Evolutionary conservation across 2,113 vertebrate species (phyloP).

Genomic region (Podocnemis expansa): DNA sequence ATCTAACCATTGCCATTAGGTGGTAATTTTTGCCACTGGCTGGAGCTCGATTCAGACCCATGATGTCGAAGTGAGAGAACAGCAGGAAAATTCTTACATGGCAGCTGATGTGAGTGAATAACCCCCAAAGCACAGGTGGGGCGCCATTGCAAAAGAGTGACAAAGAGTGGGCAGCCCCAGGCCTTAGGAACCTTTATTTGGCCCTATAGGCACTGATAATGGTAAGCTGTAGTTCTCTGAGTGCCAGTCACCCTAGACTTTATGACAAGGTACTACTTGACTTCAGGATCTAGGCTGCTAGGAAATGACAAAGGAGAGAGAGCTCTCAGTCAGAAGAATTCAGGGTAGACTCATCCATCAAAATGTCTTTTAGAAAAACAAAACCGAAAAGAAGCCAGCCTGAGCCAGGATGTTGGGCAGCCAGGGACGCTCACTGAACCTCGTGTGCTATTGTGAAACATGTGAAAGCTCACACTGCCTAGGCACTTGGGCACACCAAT

Average conservation of each 20-base stretch:
- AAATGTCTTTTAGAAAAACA: not conserved
- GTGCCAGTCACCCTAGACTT: not conserved
- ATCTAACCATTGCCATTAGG: not conserved
- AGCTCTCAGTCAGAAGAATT: not conserved
- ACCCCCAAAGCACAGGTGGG: not conserved
- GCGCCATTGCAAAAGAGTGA: too few species aligned
- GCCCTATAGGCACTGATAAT: not conserved
- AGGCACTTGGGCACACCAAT: not conserved
- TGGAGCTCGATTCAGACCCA: not conserved
- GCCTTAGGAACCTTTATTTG: too few species aligned
- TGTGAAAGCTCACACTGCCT: not conserved
- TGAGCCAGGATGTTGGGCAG: not conserved
- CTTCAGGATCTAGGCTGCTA: not conserved
- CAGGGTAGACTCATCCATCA: not conserved
- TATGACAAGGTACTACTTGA: not conserved
- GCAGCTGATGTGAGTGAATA: not conserved
- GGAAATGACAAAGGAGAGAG: not conserved
- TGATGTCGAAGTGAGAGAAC: accelerated
- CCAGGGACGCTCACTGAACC: not conserved
- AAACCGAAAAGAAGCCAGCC: not conserved
- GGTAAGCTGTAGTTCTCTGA: not conserved
- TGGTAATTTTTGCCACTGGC: not conserved
- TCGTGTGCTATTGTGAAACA: too few species aligned
- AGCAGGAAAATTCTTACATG: not conserved
- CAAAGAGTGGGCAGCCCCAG: too few species aligned